Evolutionary conservation across 2,888 invertebrate genomes (phyloP), one percentile per base, ranked within the genome.

Genomic region (Cloeon dipterum): DNA sequence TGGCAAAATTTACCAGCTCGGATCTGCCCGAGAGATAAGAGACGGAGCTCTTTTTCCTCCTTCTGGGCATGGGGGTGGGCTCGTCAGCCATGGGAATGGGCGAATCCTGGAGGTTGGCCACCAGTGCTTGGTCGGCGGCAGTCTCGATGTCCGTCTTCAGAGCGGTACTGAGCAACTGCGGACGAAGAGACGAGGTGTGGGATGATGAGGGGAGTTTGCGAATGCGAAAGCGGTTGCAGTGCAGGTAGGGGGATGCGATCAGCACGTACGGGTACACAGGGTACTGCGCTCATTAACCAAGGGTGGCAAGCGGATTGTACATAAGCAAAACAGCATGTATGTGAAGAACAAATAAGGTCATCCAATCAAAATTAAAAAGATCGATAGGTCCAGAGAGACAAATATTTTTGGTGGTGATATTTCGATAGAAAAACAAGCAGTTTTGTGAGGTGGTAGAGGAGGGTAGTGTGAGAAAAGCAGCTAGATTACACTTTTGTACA

Each of bases 101-200:
- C 7, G 29, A 29, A 16, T 29, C 29, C 16, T 29, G 29, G 7
- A 29, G 26, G 14, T 52, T 56, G 52, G 46, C 49, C 47, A 39
- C 39, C 48, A 57, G 48, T 40, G 58, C 59, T 45, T 57, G 53
- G 48, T 65, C 61, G 40, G 66, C 61, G 29, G 67, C 66, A 40
- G 61, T 59, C 47, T 63, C 62, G 57, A 78, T 62, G 59, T 78
- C 74, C 50, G 74, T 75, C 69, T 76, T 78, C 65, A 81, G 63
- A 47, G 71, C 71, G 52, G 72, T 68, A 55, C 71, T 70, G 63
- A 82, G 65, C 56, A 82, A 65, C 78, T 82, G 67, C 43, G 29
- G 29, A 16, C 5, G 5, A 29, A n/a, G n/a, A 29, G 16, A n/a
- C n/a, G 29, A 29, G 29, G 29, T 7, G 29, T n/a, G 29, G 29